A percentile compares a stretch with the other conserved stretches of the same genome.
phyloP scores from a whole-genome alignment of 35 echinoderm and acorn worm species.

The Chiridota heheva region DNA sequence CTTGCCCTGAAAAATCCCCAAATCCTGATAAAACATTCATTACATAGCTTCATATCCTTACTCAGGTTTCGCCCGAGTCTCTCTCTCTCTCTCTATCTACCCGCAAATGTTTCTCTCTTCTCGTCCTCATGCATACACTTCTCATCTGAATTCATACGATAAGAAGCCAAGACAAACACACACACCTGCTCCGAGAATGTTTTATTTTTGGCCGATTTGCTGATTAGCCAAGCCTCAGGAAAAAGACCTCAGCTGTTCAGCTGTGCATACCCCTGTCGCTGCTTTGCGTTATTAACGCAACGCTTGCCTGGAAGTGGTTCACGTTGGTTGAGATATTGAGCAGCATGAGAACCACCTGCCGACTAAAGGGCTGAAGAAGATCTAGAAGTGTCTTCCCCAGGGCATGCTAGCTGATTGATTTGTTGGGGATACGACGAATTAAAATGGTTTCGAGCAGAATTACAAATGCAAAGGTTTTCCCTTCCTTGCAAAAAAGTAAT shows the following conservation, averaged over 20 bases:
- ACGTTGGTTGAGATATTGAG: conserved; percentile 22
- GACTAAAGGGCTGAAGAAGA: conserved; percentile 44
- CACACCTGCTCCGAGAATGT: conserved; percentile 47
- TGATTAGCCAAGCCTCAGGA: conserved; percentile 40
- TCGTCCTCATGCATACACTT: too few relatives aligned
- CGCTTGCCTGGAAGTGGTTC: conserved; percentile 43
- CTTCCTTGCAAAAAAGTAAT: too few relatives aligned
- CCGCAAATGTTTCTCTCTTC: conserved; percentile 21
- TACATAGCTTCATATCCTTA: too few relatives aligned
- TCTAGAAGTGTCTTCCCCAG: too few relatives aligned
- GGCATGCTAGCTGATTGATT: too few relatives aligned
- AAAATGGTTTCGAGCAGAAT: too few relatives aligned
- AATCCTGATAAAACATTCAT: too few relatives aligned
- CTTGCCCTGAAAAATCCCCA: too few relatives aligned
- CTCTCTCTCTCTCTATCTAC: not conserved
- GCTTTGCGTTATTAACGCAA: conserved; percentile 39
- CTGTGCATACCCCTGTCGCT: conserved; percentile 47
- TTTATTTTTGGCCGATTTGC: conserved; percentile 53
- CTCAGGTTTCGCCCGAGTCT: not conserved
- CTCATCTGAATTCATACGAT: too few relatives aligned
- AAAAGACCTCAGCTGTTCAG: conserved; percentile 44
- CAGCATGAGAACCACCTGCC: conserved; percentile 38
- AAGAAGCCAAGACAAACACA: too few relatives aligned
- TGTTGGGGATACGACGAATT: too few relatives aligned
- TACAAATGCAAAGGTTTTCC: too few relatives aligned